phyloP scores from a whole-genome alignment of 2,888 invertebrate genomes.

The Aphrophora alni region DNA sequence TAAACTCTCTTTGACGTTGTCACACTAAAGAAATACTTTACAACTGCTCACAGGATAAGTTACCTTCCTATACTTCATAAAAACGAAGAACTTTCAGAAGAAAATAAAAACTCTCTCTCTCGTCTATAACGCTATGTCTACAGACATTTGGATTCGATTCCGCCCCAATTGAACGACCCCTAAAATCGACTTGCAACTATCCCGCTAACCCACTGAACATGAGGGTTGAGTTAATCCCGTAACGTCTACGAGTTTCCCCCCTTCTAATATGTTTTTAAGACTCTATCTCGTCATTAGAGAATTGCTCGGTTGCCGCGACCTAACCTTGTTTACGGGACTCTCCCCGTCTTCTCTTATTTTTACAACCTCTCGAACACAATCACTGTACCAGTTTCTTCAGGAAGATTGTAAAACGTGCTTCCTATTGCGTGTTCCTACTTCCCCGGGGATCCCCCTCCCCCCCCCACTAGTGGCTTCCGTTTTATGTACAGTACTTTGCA shows the following conservation, averaged over 20 bases:
- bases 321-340: slow-evolving; percentile 34
- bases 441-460: not conserved
- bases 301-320: not conserved
- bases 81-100: too few relatives aligned
- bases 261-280: slow-evolving; percentile 37
- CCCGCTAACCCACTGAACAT: slow-evolving; percentile 34
- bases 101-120: not conserved
- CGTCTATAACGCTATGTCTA: not conserved
- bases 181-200: not conserved
- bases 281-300: slow-evolving; percentile 31
- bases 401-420: not conserved
- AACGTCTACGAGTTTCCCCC: slow-evolving; percentile 19
- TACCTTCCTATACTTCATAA: too few relatives aligned
- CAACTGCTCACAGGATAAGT: too few relatives aligned
- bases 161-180: slow-evolving; percentile 16
- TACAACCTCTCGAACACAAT: slow-evolving; percentile 30
- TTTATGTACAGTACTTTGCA: not conserved
- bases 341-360: slow-evolving; percentile 25
- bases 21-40: too few relatives aligned
- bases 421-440: not conserved
- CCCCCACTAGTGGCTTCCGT: not conserved
- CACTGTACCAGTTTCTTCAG: slow-evolving; percentile 6
- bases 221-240: slow-evolving; percentile 20
- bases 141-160: not conserved
- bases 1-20: too few relatives aligned